Conservation (phyloP, 2,888 invertebrate species). For the Sthenelais limicola region DNA sequence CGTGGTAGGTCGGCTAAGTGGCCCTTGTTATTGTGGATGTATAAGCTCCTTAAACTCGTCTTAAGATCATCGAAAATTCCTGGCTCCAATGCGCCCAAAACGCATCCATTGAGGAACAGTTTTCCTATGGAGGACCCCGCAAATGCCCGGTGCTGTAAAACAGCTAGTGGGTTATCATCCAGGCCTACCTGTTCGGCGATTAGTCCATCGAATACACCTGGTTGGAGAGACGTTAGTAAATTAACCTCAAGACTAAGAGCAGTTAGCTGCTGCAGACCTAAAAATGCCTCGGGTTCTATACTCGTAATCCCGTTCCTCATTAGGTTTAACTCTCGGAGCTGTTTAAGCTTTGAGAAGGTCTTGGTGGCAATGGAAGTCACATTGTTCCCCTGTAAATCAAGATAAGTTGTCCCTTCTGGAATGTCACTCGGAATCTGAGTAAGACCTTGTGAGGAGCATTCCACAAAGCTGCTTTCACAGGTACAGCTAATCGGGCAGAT, state of each 20-base stretch:
- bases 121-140: background rate
- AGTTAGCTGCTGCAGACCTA: background rate
- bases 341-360: background rate
- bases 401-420: background rate
- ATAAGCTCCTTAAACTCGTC: background rate
- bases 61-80: background rate
- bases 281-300: background rate
- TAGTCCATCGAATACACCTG: background rate
- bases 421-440: background rate
- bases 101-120: background rate
- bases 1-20: background rate
- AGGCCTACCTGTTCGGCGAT: background rate
- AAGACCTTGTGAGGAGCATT: background rate
- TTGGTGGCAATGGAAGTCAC: background rate
- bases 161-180: background rate
- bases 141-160: background rate
- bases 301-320: background rate
- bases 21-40: background rate
- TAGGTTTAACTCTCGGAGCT: background rate
- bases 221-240: background rate
- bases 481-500: background rate
- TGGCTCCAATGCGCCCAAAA: background rate
- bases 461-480: slow-evolving; percentile 1
- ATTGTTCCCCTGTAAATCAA: background rate
- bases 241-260: background rate